Evolutionary conservation across 2,888 invertebrate genomes (phyloP).

Genomic region (Agrochola circellaris): DNA sequence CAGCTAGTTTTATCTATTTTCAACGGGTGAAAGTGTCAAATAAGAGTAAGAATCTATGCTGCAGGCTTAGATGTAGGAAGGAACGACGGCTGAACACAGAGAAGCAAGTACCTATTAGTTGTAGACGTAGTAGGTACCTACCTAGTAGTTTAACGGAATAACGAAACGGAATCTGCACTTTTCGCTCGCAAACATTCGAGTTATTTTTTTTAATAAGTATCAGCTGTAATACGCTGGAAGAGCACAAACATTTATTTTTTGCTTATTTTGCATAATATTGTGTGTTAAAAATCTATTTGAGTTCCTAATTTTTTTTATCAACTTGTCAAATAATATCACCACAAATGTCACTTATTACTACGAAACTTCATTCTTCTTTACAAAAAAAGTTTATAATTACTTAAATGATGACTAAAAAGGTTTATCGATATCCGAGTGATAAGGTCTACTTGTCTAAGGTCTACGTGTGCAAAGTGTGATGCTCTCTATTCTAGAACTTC

Average conservation of each 20-base stretch:
- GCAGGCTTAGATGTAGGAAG: not conserved
- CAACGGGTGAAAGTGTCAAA: not conserved
- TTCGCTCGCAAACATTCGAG: not conserved
- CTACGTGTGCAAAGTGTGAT: conserved; percentile 39
- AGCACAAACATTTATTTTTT: not conserved
- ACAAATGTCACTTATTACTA: conserved; percentile 18
- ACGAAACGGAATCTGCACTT: not conserved
- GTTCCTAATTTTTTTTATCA: not conserved
- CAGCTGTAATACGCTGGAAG: no score
- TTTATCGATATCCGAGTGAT: conserved; percentile 37
- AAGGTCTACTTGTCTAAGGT: conserved; percentile 33
- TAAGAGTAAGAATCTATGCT: not conserved
- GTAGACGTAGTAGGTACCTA: not conserved
- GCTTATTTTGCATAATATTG: not conserved
- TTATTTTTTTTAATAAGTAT: not conserved
- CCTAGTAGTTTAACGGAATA: not conserved
- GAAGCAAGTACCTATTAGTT: not conserved
- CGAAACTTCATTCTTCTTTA: conserved; percentile 7
- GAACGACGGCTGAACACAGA: not conserved
- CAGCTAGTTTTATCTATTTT: not conserved
- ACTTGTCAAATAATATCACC: not conserved
- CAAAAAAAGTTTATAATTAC: conserved; percentile 14
- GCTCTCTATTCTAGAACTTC: conserved; percentile 37
- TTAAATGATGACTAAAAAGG: conserved; percentile 24
- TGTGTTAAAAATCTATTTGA: no score